Evolutionary conservation across 2,797 vertebrate species (phyloP), one percentile per base, ranked within the genome.

Genomic region (Semotilus atromaculatus): DNA sequence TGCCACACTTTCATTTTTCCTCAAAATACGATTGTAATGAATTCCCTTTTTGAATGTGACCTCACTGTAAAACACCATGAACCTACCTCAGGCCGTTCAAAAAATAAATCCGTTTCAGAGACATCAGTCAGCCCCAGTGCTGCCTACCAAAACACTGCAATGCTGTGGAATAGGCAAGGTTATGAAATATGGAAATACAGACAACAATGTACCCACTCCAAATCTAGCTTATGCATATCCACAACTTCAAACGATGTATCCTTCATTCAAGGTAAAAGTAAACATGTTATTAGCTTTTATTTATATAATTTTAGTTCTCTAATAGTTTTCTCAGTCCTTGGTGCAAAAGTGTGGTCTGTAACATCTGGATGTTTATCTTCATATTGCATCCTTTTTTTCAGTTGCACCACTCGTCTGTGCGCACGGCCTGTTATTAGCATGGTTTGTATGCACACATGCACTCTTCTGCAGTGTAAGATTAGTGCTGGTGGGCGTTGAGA

Each of bases 231-330:
- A 81, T 67, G 19, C 21, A 80, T 36, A 73, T 76, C 74, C 7
- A 64, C 14, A 60, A 81, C 62, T 62, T 82, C 62, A 85, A 82
- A 81, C 40, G 79, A 16, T 14, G 26, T 62, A 84, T 80, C 82
- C 86, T 88, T 87, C 88, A 86, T 86, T 43, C 23, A 85, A 60
- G 78, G 66, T 48, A 74, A 87, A 53, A 51, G 79, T 87, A 89
- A 85, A 83, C 72, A 26, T 21, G 19, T 66, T 48, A 67, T 62
- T 68, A 36, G 38, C 45, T 66, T 86, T 82, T 82, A 83, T 26
- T 79, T 60, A 72, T 84, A 71, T 21, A 34, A n/a, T 82, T 76
- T 34, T 38, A 70, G 60, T 53, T 81, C 53, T 80, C 55, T 38
- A 67, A 76, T 77, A 89, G 80, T 87, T 5, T 53, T 31, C 21